Percentiles rank a stretch among this genome's conserved stretches.
Conservation (phyloP, 2,113 vertebrate species). For the Sinocyclocheilus rhinocerous region DNA sequence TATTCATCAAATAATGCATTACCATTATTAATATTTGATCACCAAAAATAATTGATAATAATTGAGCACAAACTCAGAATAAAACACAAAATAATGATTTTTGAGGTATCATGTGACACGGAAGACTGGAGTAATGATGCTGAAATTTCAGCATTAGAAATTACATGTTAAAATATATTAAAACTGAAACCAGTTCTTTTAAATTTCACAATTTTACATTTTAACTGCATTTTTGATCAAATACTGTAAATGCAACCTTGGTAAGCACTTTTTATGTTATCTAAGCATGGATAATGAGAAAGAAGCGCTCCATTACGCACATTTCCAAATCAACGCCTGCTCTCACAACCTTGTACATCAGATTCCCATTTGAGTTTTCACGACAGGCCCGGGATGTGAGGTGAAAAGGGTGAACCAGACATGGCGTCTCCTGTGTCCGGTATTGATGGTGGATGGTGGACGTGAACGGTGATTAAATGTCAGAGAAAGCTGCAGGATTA, state of each 20-base stretch:
- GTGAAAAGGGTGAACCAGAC: slow-evolving; percentile 22
- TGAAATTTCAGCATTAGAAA: neutral
- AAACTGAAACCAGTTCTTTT: neutral
- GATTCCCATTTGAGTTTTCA: slow-evolving; percentile 7
- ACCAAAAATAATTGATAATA: neutral
- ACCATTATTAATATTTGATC: neutral
- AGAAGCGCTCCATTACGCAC: neutral
- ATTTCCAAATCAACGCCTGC: neutral
- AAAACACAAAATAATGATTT: neutral
- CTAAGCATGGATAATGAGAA: slow-evolving; percentile 4
- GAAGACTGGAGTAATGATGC: neutral
- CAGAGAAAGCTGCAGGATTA: slow-evolving; percentile 55
- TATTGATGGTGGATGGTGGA: slow-evolving; percentile 44
- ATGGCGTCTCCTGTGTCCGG: slow-evolving; percentile 26
- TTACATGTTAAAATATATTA: neutral
- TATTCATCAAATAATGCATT: neutral
- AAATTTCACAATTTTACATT: neutral
- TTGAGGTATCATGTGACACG: neutral
- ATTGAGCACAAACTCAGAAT: neutral
- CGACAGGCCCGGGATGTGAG: neutral
- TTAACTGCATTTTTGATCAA: neutral
- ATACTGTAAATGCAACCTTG: neutral
- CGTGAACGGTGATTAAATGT: slow-evolving; percentile 61
- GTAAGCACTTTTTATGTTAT: neutral
- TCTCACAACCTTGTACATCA: slow-evolving; percentile 1